These are phyloP conservation scores for Henricia sp. DNA, from an alignment of 53 echinoderm and acorn worm genomes.

Conservation along the genomic window DNA sequence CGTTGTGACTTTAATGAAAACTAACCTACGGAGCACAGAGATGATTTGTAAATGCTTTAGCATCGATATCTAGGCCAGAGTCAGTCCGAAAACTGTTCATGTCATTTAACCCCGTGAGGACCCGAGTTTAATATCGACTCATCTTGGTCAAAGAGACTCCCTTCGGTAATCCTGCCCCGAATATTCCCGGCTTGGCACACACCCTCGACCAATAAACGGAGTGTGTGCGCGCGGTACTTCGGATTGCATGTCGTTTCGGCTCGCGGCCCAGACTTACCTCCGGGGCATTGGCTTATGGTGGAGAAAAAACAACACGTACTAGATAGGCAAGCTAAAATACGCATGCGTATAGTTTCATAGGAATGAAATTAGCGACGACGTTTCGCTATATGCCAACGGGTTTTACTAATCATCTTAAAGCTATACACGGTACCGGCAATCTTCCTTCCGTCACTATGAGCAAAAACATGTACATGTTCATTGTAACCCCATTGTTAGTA, in stretches of 20 bases:
- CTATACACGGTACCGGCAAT: no score
- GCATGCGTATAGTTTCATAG: no score
- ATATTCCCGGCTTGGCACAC: not conserved
- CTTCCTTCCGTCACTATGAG: no score
- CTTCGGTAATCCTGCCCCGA: conserved; percentile 1
- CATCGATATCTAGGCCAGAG: not conserved
- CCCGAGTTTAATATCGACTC: conserved; percentile 25
- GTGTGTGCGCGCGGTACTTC: conserved; percentile 11
- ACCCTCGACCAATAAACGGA: conserved; percentile 34
- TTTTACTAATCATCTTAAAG: no score
- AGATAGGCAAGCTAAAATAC: no score
- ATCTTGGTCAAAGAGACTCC: conserved; percentile 6
- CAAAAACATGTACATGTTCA: no score
- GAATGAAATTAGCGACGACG: no score
- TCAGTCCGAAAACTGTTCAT: not conserved
- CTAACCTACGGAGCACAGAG: not conserved
- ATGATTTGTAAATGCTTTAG: not conserved
- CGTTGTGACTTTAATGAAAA: not conserved
- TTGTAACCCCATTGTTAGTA: no score
- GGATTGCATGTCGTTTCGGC: conserved; percentile 4
- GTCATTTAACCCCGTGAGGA: conserved; percentile 4
- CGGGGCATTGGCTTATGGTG: no score
- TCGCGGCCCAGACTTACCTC: no score
- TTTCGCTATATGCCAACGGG: no score
- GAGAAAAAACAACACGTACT: no score